Base-by-base conservation (phyloP, 2,113 vertebrate genomes). In the Baryphthengus martii region DNA sequence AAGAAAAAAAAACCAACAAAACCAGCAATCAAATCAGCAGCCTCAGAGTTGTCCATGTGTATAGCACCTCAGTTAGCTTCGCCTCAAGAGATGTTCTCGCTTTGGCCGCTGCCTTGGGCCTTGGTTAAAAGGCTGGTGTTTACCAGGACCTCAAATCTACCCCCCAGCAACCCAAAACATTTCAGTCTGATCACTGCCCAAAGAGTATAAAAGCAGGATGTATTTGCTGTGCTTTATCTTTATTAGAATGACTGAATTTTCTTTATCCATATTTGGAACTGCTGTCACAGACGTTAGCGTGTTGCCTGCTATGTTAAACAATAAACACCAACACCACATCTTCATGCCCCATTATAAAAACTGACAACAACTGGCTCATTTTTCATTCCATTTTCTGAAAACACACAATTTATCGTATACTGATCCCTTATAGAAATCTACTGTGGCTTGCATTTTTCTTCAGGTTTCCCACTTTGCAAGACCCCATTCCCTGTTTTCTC, bases 1-100 rank as follows among this genome's bases (percentile, higher is more conserved):
- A 98, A 98, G 74, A 33, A 61, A 74, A n/a, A 28, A 65, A 47
- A 61, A 1, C 25, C 4, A 40, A 15, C 10, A 85, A 56, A 66
- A 17, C 11, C 11, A 84, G 59, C 44, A 63, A 66, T 93, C 52
- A 90, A 74, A 81, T 6, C 3, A 4, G 50, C 37, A 84, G 67
- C 20, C 39, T 58, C n/a, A 18, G 17, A 61, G 44, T 0, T 35
- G 35, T 11, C 23, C 58, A 28, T 29, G 10, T 0, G 3, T 8
- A 40, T 33, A 20, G 44, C 44, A 23, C n/a, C 44, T 50, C 66
- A 29, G 45, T 4, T 4, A 47, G 55, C 77, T 28, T 56, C 5
- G 9, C 44, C 74, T 56, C 71, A 25, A 25, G 29, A n/a, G 40
- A 75, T 6, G 24, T n/a, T 31, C 11, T 74, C 71, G 33, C 39